Evolutionary conservation across 2,888 invertebrate genomes (phyloP), one percentile per base, ranked within the genome.

Genomic region (Apamea anceps): DNA sequence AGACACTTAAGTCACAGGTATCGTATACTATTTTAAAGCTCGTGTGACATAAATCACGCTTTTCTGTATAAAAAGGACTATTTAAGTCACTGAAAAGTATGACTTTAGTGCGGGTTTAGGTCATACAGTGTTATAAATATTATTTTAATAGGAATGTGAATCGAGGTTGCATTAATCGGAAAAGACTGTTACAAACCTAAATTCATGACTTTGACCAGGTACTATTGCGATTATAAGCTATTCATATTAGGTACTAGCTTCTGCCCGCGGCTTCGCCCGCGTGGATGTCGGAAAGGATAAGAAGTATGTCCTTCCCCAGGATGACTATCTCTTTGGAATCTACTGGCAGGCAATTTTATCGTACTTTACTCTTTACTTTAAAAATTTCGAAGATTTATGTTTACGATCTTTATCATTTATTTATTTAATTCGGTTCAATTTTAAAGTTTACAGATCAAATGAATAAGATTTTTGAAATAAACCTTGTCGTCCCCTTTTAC

Each of bases 161-260:
- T 37, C 12, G 12, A 48, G 6, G 48, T 62, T 48, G 21, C 10
- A 62, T 60, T 21, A 37, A 68, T 28, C 21, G 13, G 6, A 28
- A 51, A 25, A n/a, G 8, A 45, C 25, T 32, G n/a, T 74, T 15
- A 32, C 21, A 37, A 13, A 48, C 3, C 37, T 62, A 51, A 51
- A 21, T 60, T 28, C 18, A 32, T 51, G 42, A 42, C 32, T 80
- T 77, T 18, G 15, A 63, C 54, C 32, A 67, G 5, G 15, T 15
- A 48, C 5, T 32, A 79, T 57, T 80, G 60, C 37, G n/a, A 73
- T 48, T 37, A 32, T 32, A 45, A 37, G 42, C 51, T 72, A 62
- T 78, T 62, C 10, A 45, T 37, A 66, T 21, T 54, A 32, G 68
- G 62, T 25, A n/a, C n/a, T n/a, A n/a, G n/a, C n/a, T n/a, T n/a